phyloP scores from a whole-genome alignment of 2,888 invertebrate species.

The Acanthopleura granulata region DNA sequence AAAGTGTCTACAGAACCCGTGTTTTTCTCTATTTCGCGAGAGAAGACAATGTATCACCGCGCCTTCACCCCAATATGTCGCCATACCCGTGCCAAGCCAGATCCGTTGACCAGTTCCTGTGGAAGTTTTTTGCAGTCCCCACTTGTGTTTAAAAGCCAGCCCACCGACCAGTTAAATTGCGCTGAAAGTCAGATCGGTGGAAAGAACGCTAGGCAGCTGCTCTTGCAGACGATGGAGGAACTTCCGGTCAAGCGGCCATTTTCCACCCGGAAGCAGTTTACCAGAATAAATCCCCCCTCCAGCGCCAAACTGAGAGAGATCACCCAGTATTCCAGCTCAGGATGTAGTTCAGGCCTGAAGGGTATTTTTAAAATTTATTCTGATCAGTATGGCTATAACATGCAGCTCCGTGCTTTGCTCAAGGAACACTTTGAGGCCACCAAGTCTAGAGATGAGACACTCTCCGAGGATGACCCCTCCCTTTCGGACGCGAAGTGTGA shows the following conservation, averaged over 20 bases:
- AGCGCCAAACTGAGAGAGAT: conserved; percentile 56
- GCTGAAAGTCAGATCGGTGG: conserved; percentile 42
- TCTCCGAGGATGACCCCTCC: background rate
- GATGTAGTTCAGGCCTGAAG: conserved; percentile 44
- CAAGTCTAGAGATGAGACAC: background rate
- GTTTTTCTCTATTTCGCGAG: conserved; percentile 37
- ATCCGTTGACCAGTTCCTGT: conserved; percentile 40
- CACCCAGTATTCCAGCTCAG: conserved; percentile 34
- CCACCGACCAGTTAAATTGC: conserved; percentile 28
- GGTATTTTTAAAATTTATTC: conserved; percentile 59
- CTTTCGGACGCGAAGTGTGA: background rate
- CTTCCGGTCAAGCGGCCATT: conserved; percentile 38
- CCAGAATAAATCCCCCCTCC: conserved; percentile 42
- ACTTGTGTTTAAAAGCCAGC: conserved; percentile 30
- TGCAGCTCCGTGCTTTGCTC: conserved; percentile 12
- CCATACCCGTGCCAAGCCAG: conserved; percentile 40
- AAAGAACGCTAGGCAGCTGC: conserved; percentile 47
- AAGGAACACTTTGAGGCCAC: background rate
- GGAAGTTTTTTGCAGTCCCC: conserved; percentile 40
- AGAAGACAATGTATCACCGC: conserved; percentile 54
- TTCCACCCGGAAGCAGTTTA: conserved; percentile 33
- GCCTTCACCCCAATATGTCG: conserved; percentile 44
- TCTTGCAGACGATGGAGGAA: conserved; percentile 47
- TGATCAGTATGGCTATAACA: conserved; percentile 48
- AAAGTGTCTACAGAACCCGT: conserved; percentile 19